phyloP scores from a whole-genome alignment of 2,113 vertebrate species.

The Plestiodon gilberti region DNA sequence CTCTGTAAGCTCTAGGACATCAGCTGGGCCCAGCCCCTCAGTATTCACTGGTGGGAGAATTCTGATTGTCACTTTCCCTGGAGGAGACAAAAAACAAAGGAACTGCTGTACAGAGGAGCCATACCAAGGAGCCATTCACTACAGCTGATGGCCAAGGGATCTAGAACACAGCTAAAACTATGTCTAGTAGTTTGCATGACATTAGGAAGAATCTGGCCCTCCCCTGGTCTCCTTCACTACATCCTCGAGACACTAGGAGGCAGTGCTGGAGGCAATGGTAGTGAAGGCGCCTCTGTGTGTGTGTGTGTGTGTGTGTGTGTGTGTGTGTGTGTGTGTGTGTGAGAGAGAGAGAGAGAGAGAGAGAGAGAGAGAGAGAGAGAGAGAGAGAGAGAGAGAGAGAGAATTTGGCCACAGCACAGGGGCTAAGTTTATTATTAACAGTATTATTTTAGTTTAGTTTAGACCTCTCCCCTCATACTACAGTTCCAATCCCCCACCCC shows the following conservation, averaged over 20 bases:
- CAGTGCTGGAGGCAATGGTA: too few relatives aligned
- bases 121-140: accelerated
- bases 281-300: too few relatives aligned
- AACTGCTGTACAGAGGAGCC: neutral
- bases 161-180: neutral
- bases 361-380: too few relatives aligned
- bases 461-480: too few relatives aligned
- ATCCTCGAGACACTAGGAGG: neutral
- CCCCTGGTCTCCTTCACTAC: neutral
- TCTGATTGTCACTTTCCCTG: conserved; percentile 69
- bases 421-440: too few relatives aligned
- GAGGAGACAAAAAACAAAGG: neutral
- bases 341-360: too few relatives aligned
- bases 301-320: too few relatives aligned
- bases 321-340: too few relatives aligned
- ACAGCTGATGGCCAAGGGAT: neutral
- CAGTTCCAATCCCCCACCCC: too few relatives aligned
- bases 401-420: too few relatives aligned
- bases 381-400: too few relatives aligned
- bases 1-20: conserved; percentile 70
- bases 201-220: neutral
- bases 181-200: neutral
- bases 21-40: conserved; percentile 67
- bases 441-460: too few relatives aligned
- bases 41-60: conserved; percentile 75